A percentile compares a stretch with the other conserved stretches of the same genome.
Conservation (phyloP, 2,113 vertebrate species). For the Eleginops maclovinus region DNA sequence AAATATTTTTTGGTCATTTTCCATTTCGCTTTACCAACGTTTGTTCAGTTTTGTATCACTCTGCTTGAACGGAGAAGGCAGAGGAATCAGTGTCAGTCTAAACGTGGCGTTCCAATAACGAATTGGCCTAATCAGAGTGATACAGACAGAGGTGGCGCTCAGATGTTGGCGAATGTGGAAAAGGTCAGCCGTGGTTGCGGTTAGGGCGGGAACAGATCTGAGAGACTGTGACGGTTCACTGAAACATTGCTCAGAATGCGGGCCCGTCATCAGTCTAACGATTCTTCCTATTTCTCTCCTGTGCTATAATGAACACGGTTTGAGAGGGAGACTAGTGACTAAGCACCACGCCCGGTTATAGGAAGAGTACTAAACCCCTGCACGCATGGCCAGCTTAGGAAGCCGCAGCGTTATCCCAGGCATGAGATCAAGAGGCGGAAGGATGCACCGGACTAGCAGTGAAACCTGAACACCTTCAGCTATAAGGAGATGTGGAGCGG, state of each 20-base stretch:
- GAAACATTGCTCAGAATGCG: conserved; percentile 70
- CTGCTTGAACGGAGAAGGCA: conserved; percentile 16
- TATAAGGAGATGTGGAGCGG: background rate
- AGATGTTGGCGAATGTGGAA: conserved; percentile 62
- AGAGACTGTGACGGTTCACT: conserved; percentile 71
- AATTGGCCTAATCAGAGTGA: conserved; percentile 62
- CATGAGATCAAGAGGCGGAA: conserved; percentile 6
- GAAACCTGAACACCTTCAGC: conserved; percentile 46
- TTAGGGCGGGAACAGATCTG: conserved; percentile 35
- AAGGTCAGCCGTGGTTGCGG: conserved; percentile 75
- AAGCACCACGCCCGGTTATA: conserved; percentile 19
- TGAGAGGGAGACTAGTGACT: conserved; percentile 50
- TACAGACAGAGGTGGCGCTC: conserved; percentile 48
- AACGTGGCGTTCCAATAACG: conserved; percentile 33
- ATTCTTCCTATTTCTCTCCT: conserved; percentile 37
- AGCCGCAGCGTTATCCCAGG: background rate
- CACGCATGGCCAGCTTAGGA: conserved; percentile 12
- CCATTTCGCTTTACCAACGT: conserved; percentile 20
- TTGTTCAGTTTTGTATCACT: conserved; percentile 17
- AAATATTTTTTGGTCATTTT: conserved; percentile 34
- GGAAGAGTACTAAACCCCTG: conserved; percentile 3
- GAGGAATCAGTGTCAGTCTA: conserved; percentile 43
- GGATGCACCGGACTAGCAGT: background rate
- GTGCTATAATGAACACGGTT: conserved; percentile 40
- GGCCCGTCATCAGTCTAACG: conserved; percentile 74